Base-by-base conservation (phyloP, 2,113 vertebrate genomes). In the Sinocyclocheilus rhinocerous region DNA sequence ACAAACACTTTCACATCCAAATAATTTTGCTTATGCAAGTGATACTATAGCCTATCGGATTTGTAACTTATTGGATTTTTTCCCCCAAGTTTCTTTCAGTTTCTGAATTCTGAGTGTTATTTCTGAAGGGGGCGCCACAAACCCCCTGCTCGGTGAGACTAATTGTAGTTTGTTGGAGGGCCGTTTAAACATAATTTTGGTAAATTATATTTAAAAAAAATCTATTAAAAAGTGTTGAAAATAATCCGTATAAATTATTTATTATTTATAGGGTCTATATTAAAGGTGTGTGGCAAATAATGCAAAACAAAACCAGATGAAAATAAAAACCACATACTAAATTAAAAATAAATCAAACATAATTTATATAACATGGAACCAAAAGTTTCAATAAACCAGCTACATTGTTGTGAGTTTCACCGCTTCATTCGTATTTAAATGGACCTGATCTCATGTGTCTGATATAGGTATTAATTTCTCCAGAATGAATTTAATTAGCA, bases 391-490 rank as follows among this genome's bases (percentile, higher is more conserved):
- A 24, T 76, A n/a, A 77, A 33, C 24, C 24, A 77, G 24, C 9
- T 10, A 16, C 29, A 33, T n/a, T 52, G 16, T 4, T 57, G 48
- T 7, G 73, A 87, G 88, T 87, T 89, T 89, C 88, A 72, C 22
- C 15, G 13, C 45, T 26, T 39, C 13, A 84, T 87, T 87, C 10
- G 42, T 85, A 85, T 87, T 76, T 2, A 86, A 87, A 87, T 87
- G 2, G 3, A 0, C 24, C 26, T 57, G 78, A 73, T 78, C 72
- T 72, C 11, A 12, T 22, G 61, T 57, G 52, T 73, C 29, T 55
- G 63, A 84, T 29, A 33, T 76, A 50, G 10, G 86, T 86, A 83
- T 92, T 81, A 69, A 90, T 91, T 89, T 78, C 85, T 84, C 80
- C 75, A 42, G 26, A 86, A 55, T 75, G 83, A 84, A 85, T 91